Evolutionary conservation across 2,113 vertebrate genomes (phyloP).

Genomic region (Equus quagga): DNA sequence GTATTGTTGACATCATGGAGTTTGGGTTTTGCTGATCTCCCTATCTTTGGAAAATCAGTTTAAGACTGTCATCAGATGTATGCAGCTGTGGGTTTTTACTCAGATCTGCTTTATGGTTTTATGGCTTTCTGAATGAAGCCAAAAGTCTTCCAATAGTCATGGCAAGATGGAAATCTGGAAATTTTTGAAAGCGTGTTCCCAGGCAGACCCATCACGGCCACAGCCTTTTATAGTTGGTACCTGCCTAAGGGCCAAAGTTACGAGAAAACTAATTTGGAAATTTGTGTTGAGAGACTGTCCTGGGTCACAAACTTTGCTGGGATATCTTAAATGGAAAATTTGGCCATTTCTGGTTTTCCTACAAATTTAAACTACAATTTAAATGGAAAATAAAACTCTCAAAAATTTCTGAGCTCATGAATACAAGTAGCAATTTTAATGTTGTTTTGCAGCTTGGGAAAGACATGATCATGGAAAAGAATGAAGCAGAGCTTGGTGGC

Average conservation of each 20-base stretch:
- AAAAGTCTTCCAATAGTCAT: constrained; percentile 47
- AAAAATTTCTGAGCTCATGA: not conserved
- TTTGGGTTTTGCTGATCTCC: constrained; percentile 57
- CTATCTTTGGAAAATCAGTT: constrained; percentile 71
- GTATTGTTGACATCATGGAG: constrained; percentile 54
- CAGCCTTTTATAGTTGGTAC: constrained; percentile 34
- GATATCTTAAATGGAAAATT: not conserved
- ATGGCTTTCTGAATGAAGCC: constrained; percentile 62
- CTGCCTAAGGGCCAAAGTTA: constrained; percentile 49
- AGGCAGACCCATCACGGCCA: not conserved
- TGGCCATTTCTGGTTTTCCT: constrained; percentile 39
- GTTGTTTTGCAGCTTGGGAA: not conserved
- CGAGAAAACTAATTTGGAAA: not conserved
- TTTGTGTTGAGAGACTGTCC: constrained; percentile 40
- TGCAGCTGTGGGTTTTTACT: constrained; percentile 61
- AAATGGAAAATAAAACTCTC: constrained; percentile 51
- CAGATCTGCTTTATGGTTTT: constrained; percentile 61
- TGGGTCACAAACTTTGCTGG: not conserved
- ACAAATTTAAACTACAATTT: constrained; percentile 32
- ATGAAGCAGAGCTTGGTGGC: not conserved
- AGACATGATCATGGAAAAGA: not conserved
- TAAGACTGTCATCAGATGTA: constrained; percentile 57
- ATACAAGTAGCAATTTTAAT: not conserved
- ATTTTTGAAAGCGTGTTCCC: constrained; percentile 8
- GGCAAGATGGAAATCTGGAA: constrained; percentile 60